phyloP scores from a whole-genome alignment of 2,113 vertebrate genomes.

The Pogonocichla stellata region DNA sequence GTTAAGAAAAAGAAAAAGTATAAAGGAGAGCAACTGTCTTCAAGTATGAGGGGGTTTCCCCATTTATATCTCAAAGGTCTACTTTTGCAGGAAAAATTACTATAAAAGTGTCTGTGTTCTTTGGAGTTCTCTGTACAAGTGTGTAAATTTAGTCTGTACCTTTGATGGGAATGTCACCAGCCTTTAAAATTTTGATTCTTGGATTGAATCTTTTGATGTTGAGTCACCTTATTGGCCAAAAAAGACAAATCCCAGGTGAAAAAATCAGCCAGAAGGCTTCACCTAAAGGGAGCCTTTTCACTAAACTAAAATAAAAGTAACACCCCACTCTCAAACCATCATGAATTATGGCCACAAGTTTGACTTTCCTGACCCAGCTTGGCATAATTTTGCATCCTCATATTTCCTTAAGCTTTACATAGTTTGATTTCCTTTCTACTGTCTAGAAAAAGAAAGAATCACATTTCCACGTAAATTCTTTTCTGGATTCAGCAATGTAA shows the following conservation, averaged over 20 bases:
- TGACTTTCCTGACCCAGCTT: not conserved
- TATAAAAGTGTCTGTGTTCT: not conserved
- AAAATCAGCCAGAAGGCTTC: not conserved
- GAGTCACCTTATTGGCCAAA: not conserved
- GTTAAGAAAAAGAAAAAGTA: not conserved
- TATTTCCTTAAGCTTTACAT: not conserved
- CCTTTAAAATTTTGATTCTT: not conserved
- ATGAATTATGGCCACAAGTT: not conserved
- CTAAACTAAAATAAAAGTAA: not conserved
- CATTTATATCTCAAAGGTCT: not conserved
- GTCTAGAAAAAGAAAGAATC: not conserved
- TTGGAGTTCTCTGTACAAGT: not conserved
- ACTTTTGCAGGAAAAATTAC: not conserved
- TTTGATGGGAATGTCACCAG: not conserved
- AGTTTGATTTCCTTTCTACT: not conserved
- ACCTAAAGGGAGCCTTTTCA: not conserved
- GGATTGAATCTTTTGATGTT: not conserved
- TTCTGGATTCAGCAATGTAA: not conserved
- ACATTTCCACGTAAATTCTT: not conserved
- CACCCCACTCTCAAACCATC: not conserved
- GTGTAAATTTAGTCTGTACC: not conserved
- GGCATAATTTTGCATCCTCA: not conserved
- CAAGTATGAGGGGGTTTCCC: fast-evolving
- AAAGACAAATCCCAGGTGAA: not conserved
- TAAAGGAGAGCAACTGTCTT: not conserved